These are phyloP conservation scores for Sialia sialis DNA, from an alignment of 2,113 vertebrate species.

Conservation along the genomic window DNA sequence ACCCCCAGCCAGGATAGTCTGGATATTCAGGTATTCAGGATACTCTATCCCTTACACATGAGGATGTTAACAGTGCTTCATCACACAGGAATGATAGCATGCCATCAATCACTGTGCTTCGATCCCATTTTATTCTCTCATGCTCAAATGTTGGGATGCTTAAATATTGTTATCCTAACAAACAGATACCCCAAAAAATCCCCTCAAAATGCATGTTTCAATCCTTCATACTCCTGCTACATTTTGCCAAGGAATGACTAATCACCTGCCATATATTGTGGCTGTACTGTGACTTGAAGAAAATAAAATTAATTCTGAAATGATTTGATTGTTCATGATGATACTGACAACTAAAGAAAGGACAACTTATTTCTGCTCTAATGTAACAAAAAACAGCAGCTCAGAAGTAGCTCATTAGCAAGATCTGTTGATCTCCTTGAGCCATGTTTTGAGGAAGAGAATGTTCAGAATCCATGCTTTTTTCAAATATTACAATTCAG, in stretches of 20 bases:
- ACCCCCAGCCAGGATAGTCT: not conserved
- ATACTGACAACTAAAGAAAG: not conserved
- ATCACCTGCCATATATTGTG: not conserved
- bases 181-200: not conserved
- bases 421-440: not conserved
- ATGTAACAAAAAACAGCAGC: not conserved
- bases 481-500: not conserved
- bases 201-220: not conserved
- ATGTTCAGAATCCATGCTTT: not conserved
- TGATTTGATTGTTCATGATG: not conserved
- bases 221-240: not conserved
- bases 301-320: not conserved
- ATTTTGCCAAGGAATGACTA: not conserved
- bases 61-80: not conserved
- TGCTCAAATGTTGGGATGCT: not conserved
- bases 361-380: not conserved
- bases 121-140: not conserved
- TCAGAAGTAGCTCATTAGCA: not conserved
- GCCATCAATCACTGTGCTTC: not conserved
- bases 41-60: fast-evolving
- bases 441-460: not conserved
- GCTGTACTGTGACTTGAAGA: not conserved
- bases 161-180: not conserved
- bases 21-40: too few relatives aligned
- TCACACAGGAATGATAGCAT: not conserved